Conservation (phyloP, 1,140 invertebrate species). For the Hestina assimilis region DNA sequence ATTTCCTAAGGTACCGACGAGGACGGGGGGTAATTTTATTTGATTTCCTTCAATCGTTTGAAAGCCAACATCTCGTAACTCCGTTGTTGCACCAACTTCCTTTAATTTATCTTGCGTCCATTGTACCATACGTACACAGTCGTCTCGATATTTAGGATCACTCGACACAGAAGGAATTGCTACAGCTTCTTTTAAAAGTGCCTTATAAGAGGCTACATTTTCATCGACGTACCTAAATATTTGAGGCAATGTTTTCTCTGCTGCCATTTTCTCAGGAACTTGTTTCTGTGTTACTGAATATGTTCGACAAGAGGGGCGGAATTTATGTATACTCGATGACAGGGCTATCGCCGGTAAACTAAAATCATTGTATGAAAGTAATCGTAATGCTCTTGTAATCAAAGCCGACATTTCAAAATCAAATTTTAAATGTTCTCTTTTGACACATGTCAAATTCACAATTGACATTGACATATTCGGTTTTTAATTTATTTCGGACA, state of each 20-base stretch:
- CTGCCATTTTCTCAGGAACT: slow-evolving; percentile 53
- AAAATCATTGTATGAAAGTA: slow-evolving; percentile 26
- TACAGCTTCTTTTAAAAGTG: slow-evolving; percentile 90
- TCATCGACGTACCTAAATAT: slow-evolving; percentile 86
- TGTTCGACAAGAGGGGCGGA: slow-evolving; percentile 22
- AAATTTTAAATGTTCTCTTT: neutral
- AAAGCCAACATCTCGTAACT: slow-evolving; percentile 89
- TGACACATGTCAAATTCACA: slow-evolving; percentile 3
- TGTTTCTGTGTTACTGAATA: slow-evolving; percentile 40
- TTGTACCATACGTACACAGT: slow-evolving; percentile 84
- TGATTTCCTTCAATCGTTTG: slow-evolving; percentile 86
- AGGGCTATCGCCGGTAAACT: slow-evolving; percentile 41
- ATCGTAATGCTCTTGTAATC: slow-evolving; percentile 32
- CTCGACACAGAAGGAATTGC: slow-evolving; percentile 97
- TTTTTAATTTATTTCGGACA: no score
- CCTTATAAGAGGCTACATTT: slow-evolving; percentile 88
- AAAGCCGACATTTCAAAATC: slow-evolving; percentile 39
- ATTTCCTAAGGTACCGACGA: slow-evolving; percentile 91
- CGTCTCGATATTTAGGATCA: slow-evolving; percentile 88
- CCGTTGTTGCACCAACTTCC: slow-evolving; percentile 85
- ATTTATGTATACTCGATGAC: slow-evolving; percentile 26
- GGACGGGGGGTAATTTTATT: slow-evolving; percentile 91
- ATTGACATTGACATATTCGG: neutral
- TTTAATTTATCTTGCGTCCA: slow-evolving; percentile 88
- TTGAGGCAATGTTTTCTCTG: slow-evolving; percentile 56